Evolutionary conservation across 2,888 invertebrate genomes (phyloP).

Genomic region (Trichogramma evanescens): DNA sequence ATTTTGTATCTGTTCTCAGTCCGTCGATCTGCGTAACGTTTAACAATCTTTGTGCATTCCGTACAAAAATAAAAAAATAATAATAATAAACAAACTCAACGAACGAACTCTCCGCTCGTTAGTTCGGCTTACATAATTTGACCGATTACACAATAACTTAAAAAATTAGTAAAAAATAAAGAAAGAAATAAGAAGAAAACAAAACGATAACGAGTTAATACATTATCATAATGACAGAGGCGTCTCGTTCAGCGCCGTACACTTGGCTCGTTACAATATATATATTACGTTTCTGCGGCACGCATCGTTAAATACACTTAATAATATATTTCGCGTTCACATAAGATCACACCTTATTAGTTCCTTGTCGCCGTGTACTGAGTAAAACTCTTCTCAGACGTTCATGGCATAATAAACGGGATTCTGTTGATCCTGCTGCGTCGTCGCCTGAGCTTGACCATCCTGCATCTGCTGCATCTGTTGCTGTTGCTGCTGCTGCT

Average conservation of each 20-base stretch:
- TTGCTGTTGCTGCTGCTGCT: constrained; percentile 17
- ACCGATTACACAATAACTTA: no score
- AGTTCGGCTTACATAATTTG: no score
- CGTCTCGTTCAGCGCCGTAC: not conserved
- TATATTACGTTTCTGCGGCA: not conserved
- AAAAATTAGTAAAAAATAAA: not conserved
- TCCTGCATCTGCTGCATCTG: not conserved
- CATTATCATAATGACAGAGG: not conserved
- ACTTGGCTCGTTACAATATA: not conserved
- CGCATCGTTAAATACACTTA: not conserved
- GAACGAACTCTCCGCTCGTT: no score
- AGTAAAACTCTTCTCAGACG: constrained; percentile 55
- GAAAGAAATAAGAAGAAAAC: not conserved
- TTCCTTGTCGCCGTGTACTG: constrained; percentile 18
- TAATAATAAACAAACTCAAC: no score
- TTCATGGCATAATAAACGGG: constrained; percentile 77
- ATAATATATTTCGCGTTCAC: not conserved
- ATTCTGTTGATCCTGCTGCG: constrained; percentile 45
- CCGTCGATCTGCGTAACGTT: no score
- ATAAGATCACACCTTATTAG: constrained; percentile 21
- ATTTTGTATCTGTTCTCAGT: no score
- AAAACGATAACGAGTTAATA: not conserved
- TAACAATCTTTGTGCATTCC: no score
- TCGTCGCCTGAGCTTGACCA: constrained; percentile 5
- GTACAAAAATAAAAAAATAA: no score